Conservation (phyloP, 2,113 vertebrate species). For the Phaethon lepturus region DNA sequence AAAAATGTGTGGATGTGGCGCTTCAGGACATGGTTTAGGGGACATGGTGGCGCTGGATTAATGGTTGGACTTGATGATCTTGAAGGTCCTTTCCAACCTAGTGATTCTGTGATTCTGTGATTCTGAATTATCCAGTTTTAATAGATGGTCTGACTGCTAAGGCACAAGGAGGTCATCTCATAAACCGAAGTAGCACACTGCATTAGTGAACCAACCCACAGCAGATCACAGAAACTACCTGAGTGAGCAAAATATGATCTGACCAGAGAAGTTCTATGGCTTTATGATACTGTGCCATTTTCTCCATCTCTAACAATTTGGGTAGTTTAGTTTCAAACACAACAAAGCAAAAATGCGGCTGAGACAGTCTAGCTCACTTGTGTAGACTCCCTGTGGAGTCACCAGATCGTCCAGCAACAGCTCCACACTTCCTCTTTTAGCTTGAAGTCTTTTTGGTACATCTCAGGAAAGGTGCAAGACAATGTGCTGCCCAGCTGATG, state of each 20-base stretch:
- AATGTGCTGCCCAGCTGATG: fast-evolving
- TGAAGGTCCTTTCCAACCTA: no score
- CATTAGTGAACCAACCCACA: conserved; percentile 32
- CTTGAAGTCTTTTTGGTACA: neutral
- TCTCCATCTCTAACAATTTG: neutral
- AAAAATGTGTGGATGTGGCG: no score
- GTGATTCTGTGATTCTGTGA: no score
- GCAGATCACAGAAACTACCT: neutral
- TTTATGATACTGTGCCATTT: neutral
- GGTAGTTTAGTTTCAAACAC: neutral
- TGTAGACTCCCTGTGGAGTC: neutral
- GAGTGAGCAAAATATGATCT: neutral
- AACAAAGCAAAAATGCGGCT: neutral
- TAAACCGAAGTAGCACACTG: conserved; percentile 42
- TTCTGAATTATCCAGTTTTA: neutral
- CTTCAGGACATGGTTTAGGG: no score
- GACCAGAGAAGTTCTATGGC: neutral
- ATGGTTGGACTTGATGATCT: no score
- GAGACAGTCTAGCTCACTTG: no score
- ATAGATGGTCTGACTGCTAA: conserved; percentile 10
- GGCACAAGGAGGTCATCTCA: neutral
- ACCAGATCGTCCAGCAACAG: neutral
- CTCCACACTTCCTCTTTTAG: neutral
- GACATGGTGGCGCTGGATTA: no score
- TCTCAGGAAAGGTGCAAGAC: neutral